Percentiles rank a stretch among this genome's conserved stretches.
These are phyloP conservation scores for Puffinus mauretanicus DNA, from an alignment of 2,113 vertebrate species.

Conservation along the genomic window DNA sequence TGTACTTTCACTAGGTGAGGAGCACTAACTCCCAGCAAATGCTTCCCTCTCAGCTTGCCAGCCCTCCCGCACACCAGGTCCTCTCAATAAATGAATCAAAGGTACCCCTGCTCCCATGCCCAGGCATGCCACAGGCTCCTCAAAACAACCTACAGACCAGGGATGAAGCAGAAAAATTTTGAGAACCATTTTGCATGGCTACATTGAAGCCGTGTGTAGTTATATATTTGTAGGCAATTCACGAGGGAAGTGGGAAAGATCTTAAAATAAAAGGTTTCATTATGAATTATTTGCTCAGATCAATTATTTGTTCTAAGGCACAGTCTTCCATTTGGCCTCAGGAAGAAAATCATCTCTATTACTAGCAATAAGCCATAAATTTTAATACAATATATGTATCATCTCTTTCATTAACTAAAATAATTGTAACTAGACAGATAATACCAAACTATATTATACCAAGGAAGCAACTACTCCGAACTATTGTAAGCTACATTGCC, in stretches of 20 bases:
- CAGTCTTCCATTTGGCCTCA: neutral
- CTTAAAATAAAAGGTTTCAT: conserved; percentile 10
- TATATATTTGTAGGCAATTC: neutral
- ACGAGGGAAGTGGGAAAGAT: neutral
- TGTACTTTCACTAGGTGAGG: neutral
- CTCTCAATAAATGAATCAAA: neutral
- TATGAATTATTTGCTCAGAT: conserved; percentile 26
- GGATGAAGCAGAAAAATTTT: neutral
- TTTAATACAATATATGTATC: neutral
- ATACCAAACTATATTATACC: neutral
- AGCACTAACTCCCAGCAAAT: fast-evolving
- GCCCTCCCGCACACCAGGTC: neutral
- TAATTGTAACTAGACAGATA: conserved; percentile 32
- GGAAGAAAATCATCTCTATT: neutral
- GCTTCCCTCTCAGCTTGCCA: neutral
- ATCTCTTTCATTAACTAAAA: conserved; percentile 32
- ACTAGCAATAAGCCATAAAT: neutral
- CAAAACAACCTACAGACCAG: neutral
- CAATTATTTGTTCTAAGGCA: conserved; percentile 4
- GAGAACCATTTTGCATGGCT: neutral
- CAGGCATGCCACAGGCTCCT: neutral
- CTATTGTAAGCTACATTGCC: neutral
- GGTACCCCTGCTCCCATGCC: neutral
- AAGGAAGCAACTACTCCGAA: conserved; percentile 25
- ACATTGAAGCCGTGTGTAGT: neutral